Percentiles rank a stretch among this genome's conserved stretches.
Evolutionary conservation across 2,888 invertebrate species (phyloP).

Genomic region (Trachelus stipa): DNA sequence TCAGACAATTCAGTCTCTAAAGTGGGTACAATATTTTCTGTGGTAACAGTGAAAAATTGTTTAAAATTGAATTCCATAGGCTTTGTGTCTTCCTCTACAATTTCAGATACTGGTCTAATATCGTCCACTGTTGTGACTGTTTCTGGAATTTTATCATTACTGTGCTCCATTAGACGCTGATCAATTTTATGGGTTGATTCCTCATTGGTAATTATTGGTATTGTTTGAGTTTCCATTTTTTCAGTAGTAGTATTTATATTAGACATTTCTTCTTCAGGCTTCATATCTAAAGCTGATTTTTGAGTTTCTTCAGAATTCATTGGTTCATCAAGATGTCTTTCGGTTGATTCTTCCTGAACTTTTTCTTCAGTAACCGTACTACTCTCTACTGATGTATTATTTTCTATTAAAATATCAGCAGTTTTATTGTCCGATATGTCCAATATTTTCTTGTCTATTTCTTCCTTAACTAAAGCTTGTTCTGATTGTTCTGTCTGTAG

Average conservation of each 20-base stretch:
- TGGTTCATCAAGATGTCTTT: background rate
- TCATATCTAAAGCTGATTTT: too few relatives aligned
- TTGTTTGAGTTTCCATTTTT: conserved; percentile 7
- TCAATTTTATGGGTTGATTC: background rate
- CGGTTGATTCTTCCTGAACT: background rate
- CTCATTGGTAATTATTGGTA: background rate
- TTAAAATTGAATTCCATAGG: conserved; percentile 49
- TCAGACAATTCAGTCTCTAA: conserved; percentile 40
- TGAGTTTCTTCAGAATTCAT: background rate
- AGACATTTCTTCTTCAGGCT: too few relatives aligned
- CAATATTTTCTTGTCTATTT: background rate
- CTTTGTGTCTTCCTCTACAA: conserved; percentile 50
- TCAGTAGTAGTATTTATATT: background rate
- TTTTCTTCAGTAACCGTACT: background rate
- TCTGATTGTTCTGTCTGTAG: background rate
- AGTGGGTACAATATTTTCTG: conserved; percentile 32
- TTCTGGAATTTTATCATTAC: conserved; percentile 13
- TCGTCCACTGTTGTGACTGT: conserved; percentile 38
- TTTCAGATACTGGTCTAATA: conserved; percentile 59
- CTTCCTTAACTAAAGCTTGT: background rate
- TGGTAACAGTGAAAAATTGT: conserved; percentile 42
- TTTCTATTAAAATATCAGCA: background rate
- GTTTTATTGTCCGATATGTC: background rate
- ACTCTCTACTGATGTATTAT: background rate
- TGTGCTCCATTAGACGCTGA: conserved; percentile 4